Evolutionary conservation across 37 sponge, comb jelly and placozoan species (phyloP).

Genomic region (Lycopodina hypogea): DNA sequence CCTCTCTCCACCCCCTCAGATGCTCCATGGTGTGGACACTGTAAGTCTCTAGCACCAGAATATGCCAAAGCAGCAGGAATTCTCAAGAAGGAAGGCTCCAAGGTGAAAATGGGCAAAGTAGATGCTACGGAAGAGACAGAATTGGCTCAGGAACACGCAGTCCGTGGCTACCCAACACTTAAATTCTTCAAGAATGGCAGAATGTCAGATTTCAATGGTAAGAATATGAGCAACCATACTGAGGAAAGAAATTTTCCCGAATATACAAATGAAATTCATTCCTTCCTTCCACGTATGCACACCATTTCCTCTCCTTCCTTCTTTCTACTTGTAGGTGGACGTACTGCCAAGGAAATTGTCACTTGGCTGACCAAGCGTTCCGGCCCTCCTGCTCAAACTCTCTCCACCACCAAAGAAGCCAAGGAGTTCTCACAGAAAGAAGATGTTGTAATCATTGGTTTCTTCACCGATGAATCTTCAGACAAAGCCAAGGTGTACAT

Average conservation of each 20-base stretch:
- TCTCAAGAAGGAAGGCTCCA: conserved; percentile 83
- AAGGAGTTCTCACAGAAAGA: conserved; percentile 54
- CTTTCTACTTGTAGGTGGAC: conserved; percentile 55
- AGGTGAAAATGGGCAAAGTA: conserved; percentile 85
- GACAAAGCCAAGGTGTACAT: conserved; percentile 70
- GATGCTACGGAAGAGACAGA: conserved; percentile 85
- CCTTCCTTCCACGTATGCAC: no score
- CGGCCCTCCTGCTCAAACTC: conserved; percentile 75
- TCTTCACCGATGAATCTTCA: conserved; percentile 54
- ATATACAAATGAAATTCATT: not conserved
- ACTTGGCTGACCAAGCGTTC: conserved; percentile 92
- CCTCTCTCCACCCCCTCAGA: conserved; percentile 72
- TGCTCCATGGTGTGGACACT: conserved; percentile 99
- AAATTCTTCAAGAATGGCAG: conserved; percentile 86
- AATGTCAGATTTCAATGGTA: conserved; percentile 65
- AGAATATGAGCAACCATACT: no score
- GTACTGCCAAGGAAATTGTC: conserved; percentile 87
- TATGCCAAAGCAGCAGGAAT: conserved; percentile 86
- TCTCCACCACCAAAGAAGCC: conserved; percentile 59
- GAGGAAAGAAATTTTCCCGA: not conserved
- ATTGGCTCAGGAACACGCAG: conserved; percentile 65
- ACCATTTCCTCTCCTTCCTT: no score
- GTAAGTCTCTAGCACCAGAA: conserved; percentile 95
- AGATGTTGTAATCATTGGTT: conserved; percentile 84
- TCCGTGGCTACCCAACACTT: conserved; percentile 94